These are phyloP conservation scores for Cottoperca gobio DNA, from an alignment of 2,797 vertebrate species.

Conservation along the genomic window DNA sequence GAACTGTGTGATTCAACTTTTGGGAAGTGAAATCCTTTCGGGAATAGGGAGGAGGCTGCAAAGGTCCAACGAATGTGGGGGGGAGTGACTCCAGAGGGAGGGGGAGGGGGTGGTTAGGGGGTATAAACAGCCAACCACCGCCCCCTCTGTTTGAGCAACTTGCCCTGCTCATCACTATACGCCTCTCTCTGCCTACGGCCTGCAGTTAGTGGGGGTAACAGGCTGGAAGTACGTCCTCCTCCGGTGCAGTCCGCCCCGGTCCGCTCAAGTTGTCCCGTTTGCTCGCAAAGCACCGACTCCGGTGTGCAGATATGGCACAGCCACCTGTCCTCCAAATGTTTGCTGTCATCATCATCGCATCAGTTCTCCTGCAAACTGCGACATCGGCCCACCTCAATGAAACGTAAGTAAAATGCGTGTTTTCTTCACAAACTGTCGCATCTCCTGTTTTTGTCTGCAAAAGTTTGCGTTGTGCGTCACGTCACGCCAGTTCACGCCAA, in stretches of 20 bases:
- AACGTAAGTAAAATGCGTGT: slow-evolving; percentile 65
- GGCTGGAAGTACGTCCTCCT: slow-evolving; percentile 28
- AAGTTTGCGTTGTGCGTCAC: slow-evolving; percentile 30
- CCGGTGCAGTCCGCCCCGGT: slow-evolving; percentile 10
- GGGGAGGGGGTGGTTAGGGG: slow-evolving; percentile 27
- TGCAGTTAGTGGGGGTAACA: neutral
- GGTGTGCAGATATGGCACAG: slow-evolving; percentile 73
- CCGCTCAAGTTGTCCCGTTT: slow-evolving; percentile 11
- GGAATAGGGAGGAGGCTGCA: slow-evolving; percentile 71
- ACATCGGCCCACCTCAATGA: slow-evolving; percentile 53
- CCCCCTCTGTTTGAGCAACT: slow-evolving; percentile 28
- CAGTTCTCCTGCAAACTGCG: slow-evolving; percentile 46
- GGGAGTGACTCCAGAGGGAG: slow-evolving; percentile 64
- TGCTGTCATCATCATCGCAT: slow-evolving; percentile 29
- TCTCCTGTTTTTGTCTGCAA: neutral
- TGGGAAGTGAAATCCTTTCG: slow-evolving; percentile 46
- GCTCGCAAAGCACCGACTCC: neutral
- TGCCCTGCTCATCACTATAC: slow-evolving; percentile 21
- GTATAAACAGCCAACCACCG: slow-evolving; percentile 55
- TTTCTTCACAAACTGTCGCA: neutral
- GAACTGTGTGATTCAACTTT: slow-evolving; percentile 38
- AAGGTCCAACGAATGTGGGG: slow-evolving; percentile 51
- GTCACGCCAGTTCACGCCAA: neutral
- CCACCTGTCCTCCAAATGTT: slow-evolving; percentile 54
- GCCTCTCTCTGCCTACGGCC: slow-evolving; percentile 1